Evolutionary conservation across 2,797 vertebrate genomes (phyloP), one percentile per base, ranked within the genome.

Genomic region (Lepidocolaptes lacrymiger): DNA sequence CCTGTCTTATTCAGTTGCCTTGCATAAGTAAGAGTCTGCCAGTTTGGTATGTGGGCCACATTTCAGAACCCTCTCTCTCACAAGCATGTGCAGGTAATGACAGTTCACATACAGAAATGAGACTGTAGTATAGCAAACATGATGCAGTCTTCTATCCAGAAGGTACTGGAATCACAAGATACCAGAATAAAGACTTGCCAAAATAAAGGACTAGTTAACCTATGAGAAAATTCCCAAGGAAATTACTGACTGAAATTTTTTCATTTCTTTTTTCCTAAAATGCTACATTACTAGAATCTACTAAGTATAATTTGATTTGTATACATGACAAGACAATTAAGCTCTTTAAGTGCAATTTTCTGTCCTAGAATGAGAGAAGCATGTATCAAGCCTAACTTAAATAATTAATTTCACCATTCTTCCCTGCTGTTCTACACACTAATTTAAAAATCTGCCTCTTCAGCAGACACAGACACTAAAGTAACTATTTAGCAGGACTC

Each of bases 371-470:
- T 62, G 26, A 84, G 18, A 64, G 41, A 75, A 67, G 26, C 34
- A 91, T n/a, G 17, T 75, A 75, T 78, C 55, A 84, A 55, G 28
- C 55, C 44, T 76, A 91, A 67, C 82, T 76, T 91, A 83, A 91
- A 93, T 82, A 90, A 94, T 88, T 92, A 69, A 94, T 88, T 62
- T 91, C 51, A 71, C 46, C 37, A 69, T 67, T 55, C 39, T 63
- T 78, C 41, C 66, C 30, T 28, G 52, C 66, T 91, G 34, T n/a
- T 72, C 44, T 79, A 63, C 36, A 81, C 27, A 61, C 15, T 73
- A 37, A 72, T 91, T 92, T 75, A 63, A 91, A 95, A 93, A 93
- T 58, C 55, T 88, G 59, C 62, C 19, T 37, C 39, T 51, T 88
- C 89, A 86, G 89, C 82, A 94, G 76, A 88, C 17, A 76, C 6